A percentile compares a stretch with the other conserved stretches of the same genome.
These are phyloP conservation scores for Psophia crepitans DNA, from an alignment of 2,113 vertebrate species.

Conservation along the genomic window DNA sequence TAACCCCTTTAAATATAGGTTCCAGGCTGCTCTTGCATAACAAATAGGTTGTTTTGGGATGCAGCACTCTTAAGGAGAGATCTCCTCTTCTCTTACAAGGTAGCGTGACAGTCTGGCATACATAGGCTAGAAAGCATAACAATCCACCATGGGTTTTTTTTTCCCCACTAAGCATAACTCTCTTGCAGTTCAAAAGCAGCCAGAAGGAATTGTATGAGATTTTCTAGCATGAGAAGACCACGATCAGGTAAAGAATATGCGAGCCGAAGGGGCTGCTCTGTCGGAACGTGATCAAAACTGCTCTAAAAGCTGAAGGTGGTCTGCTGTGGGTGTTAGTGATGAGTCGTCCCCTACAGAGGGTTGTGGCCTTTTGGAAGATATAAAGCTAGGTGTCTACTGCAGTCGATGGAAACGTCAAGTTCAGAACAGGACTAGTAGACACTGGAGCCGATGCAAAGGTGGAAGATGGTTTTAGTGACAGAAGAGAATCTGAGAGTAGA, in stretches of 20 bases:
- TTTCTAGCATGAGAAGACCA: not conserved
- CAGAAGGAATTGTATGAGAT: not conserved
- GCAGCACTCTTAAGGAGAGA: not conserved
- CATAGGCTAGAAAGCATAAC: not conserved
- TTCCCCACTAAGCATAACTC: not conserved
- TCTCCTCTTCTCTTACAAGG: not conserved
- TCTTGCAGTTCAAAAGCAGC: not conserved
- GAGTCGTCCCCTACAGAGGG: not conserved
- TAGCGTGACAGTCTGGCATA: not conserved
- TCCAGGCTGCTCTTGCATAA: not conserved
- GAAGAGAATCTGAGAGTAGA: not conserved
- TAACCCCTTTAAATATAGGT: not conserved
- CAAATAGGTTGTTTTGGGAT: not conserved
- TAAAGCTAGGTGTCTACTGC: not conserved
- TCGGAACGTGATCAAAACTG: accelerated
- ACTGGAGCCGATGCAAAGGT: not conserved
- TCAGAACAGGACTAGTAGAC: not conserved
- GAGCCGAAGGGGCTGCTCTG: not conserved
- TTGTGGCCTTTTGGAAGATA: not conserved
- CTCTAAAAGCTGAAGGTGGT: not conserved
- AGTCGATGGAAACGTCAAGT: not conserved
- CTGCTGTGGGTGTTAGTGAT: not conserved
- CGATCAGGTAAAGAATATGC: not conserved
- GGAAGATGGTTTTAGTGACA: not conserved
- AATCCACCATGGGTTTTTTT: not conserved